Evolutionary conservation across 1,140 invertebrate genomes (phyloP), one percentile per base, ranked within the genome.

Genomic region (Neodiprion fabricii): DNA sequence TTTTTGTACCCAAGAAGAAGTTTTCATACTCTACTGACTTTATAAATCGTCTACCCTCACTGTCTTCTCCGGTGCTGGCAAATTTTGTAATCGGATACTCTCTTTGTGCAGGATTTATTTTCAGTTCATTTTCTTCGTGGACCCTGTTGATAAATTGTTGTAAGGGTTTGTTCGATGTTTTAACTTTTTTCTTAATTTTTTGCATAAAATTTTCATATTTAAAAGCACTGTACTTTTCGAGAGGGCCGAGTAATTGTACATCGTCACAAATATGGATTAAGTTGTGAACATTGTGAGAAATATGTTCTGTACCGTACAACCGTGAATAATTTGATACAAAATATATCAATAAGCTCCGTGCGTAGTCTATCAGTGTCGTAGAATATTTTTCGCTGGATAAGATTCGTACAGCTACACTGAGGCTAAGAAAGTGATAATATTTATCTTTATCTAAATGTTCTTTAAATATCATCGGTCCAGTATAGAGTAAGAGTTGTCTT

Each of bases 191-290:
- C 17, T 21, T 21, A 21, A 21, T 21, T 21, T 21, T 21, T 21
- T 21, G 17, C 17, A 72, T 66, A 7, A 65, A 28, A 67, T 81
- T 87, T 82, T 88, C 86, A 85, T 85, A 87, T 47, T 75, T 70
- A 77, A 86, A 88, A 12, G 84, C 72, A 75, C 83, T 85, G 71
- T 80, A 84, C 9, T 74, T 73, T 75, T 88, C 83, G n/a, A 87
- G 73, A 40, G 67, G 65, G 3, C 84, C 85, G 83, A 76, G 85
- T 17, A 73, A 78, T 74, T 73, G 71, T 21, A 78, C 81, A 79
- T 89, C 86, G 71, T 80, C 79, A 61, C 79, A 73, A 21, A 89
- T 72, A 78, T 89, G 87, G 48, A 84, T 67, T 1, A 75, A 47
- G 14, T 28, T 68, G 65, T 77, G 76, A 9, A 77, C 66, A 77